These are phyloP conservation scores for Opisthograptis luteolata DNA, from an alignment of 2,888 invertebrate species.

Conservation along the genomic window DNA sequence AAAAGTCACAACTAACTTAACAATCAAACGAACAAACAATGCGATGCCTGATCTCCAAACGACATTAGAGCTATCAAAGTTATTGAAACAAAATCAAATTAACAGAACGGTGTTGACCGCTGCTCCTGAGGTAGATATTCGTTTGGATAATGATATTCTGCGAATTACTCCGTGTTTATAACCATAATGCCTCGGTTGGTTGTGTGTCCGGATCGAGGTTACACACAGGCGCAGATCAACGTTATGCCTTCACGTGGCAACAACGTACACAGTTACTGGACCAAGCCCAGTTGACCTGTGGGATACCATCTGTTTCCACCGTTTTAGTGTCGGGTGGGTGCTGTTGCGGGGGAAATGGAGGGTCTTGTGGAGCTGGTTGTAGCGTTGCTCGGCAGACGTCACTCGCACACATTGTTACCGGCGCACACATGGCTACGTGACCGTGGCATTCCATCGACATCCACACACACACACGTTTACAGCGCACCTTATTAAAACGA, in stretches of 20 bases:
- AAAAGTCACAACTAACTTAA: constrained; percentile 11
- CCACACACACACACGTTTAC: constrained; percentile 76
- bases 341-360: constrained; percentile 51
- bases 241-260: constrained; percentile 78
- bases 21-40: constrained; percentile 12
- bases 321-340: constrained; percentile 38
- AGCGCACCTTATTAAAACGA: constrained; percentile 84
- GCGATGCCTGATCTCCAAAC: constrained; percentile 26
- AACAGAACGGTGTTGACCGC: constrained; percentile 51
- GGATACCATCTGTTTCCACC: constrained; percentile 61
- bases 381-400: constrained; percentile 79
- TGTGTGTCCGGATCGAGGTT: constrained; percentile 82
- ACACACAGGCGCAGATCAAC: constrained; percentile 70
- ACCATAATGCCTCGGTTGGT: constrained; percentile 72
- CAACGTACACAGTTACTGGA: constrained; percentile 63
- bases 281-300: constrained; percentile 56
- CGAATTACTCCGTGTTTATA: constrained; percentile 80
- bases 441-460: constrained; percentile 82
- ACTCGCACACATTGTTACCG: constrained; percentile 66
- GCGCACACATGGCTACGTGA: constrained; percentile 64
- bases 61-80: constrained; percentile 31
- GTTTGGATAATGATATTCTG: constrained; percentile 81
- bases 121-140: constrained; percentile 66
- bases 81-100: constrained; percentile 57
- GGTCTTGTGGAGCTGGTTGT: constrained; percentile 55